Evolutionary conservation across 2,113 vertebrate species (phyloP).

Genomic region (Atherinomorus stipes): DNA sequence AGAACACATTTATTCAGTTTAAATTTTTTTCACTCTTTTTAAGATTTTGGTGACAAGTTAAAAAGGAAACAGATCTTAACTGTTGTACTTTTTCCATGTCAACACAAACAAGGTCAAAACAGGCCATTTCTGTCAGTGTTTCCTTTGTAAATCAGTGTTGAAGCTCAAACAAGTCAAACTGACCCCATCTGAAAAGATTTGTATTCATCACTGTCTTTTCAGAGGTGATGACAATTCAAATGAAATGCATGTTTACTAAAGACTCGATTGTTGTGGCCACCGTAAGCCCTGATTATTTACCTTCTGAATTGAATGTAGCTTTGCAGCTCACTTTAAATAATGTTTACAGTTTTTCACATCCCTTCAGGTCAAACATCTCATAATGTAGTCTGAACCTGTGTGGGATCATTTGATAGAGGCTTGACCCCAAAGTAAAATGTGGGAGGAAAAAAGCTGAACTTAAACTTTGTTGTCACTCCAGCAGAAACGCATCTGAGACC

Average conservation of each 20-base stretch:
- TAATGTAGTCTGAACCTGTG: constrained; percentile 36
- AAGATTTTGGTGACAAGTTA: too few relatives aligned
- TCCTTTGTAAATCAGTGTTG: neutral
- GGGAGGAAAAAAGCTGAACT: too few relatives aligned
- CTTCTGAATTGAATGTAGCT: constrained; percentile 30
- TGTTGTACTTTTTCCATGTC: neutral
- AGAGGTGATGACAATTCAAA: constrained; percentile 13
- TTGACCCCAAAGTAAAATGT: neutral
- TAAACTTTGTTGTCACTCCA: neutral
- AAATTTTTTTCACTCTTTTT: neutral
- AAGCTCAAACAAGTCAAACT: constrained; percentile 8
- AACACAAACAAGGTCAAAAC: neutral
- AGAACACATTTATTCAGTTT: neutral
- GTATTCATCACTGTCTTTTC: neutral
- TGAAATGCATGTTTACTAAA: constrained; percentile 31
- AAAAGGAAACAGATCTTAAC: neutral
- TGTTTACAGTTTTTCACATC: constrained; percentile 1
- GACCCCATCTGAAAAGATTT: neutral
- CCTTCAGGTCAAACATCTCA: constrained; percentile 30
- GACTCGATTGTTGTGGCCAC: constrained; percentile 20
- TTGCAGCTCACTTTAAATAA: constrained; percentile 29
- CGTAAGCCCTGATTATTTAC: constrained; percentile 45
- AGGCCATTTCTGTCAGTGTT: neutral
- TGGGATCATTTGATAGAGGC: constrained; percentile 25
- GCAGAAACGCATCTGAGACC: neutral